Evolutionary conservation across 2,113 vertebrate species (phyloP).

Genomic region (Catharus bicknelli): DNA sequence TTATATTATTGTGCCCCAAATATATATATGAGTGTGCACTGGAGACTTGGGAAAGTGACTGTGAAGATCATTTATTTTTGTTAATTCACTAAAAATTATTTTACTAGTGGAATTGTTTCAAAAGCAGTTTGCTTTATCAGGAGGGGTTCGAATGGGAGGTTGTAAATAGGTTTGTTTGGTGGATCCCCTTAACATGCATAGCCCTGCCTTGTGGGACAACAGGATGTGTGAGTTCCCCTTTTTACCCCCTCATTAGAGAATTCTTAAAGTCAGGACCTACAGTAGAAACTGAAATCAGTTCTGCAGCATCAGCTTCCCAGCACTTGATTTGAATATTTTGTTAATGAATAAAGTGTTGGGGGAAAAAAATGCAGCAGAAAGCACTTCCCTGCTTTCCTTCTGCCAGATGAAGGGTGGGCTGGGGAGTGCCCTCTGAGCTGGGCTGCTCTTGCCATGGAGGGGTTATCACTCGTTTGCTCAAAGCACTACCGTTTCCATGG

Average conservation of each 20-base stretch:
- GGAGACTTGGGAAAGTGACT: not conserved
- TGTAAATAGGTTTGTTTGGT: not conserved
- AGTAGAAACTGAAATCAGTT: not conserved
- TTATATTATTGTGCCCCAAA: not conserved
- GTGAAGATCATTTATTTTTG: not conserved
- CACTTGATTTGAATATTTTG: not conserved
- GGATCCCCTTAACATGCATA: not conserved
- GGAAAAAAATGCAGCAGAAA: not conserved
- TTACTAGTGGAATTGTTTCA: not conserved
- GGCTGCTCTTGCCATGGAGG: not conserved
- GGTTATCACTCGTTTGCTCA: not conserved
- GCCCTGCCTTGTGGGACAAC: not conserved
- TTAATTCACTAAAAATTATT: not conserved
- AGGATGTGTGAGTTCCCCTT: not conserved
- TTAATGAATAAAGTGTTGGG: not conserved
- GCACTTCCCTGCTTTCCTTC: not conserved
- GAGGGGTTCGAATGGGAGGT: not conserved
- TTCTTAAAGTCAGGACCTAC: not conserved
- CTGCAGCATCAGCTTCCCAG: not conserved
- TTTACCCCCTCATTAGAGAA: not conserved
- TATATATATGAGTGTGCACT: accelerated
- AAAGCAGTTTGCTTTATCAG: not conserved
- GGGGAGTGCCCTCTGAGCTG: not conserved
- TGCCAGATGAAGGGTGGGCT: not conserved
- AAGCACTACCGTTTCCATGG: not conserved